These are phyloP conservation scores for Parauchenoglanis punctatus DNA, from an alignment of 2,797 vertebrate species.

Conservation along the genomic window DNA sequence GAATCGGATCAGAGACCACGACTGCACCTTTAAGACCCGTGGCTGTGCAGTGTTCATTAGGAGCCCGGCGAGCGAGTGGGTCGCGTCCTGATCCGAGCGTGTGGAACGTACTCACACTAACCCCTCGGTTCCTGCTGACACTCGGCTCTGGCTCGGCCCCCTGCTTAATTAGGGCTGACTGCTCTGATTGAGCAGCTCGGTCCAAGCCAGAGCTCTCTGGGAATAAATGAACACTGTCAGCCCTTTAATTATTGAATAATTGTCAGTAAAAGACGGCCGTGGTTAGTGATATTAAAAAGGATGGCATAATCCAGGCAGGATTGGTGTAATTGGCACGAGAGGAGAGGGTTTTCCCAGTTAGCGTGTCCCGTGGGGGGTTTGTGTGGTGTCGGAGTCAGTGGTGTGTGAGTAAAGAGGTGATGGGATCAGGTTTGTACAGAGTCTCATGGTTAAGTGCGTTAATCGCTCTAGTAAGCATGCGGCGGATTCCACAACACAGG, in stretches of 20 bases:
- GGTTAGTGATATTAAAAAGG: conserved; percentile 71
- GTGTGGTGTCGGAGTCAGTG: background rate
- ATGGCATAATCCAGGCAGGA: conserved; percentile 67
- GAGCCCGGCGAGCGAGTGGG: no score
- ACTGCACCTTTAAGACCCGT: background rate
- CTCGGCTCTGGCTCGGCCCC: conserved; percentile 33
- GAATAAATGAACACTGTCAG: conserved; percentile 64
- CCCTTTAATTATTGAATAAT: conserved; percentile 76
- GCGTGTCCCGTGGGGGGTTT: background rate
- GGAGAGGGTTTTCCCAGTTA: conserved; percentile 45
- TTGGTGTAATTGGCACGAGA: conserved; percentile 68
- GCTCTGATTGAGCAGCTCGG: conserved; percentile 68
- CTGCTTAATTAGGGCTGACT: conserved; percentile 68
- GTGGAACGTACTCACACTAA: conserved; percentile 51
- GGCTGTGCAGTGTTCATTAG: no score
- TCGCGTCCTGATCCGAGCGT: background rate
- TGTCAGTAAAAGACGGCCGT: conserved; percentile 65
- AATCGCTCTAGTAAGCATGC: background rate
- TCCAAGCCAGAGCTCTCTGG: conserved; percentile 61
- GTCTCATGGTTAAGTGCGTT: conserved; percentile 28
- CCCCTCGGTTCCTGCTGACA: conserved; percentile 59
- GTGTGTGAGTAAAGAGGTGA: conserved; percentile 32
- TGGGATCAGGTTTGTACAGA: conserved; percentile 13
- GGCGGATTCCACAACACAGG: background rate
- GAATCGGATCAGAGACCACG: no score